A percentile compares a stretch with the other conserved stretches of the same genome.
These are phyloP conservation scores for Gambelia wislizenii DNA, from an alignment of 2,797 vertebrate genomes.

Conservation along the genomic window DNA sequence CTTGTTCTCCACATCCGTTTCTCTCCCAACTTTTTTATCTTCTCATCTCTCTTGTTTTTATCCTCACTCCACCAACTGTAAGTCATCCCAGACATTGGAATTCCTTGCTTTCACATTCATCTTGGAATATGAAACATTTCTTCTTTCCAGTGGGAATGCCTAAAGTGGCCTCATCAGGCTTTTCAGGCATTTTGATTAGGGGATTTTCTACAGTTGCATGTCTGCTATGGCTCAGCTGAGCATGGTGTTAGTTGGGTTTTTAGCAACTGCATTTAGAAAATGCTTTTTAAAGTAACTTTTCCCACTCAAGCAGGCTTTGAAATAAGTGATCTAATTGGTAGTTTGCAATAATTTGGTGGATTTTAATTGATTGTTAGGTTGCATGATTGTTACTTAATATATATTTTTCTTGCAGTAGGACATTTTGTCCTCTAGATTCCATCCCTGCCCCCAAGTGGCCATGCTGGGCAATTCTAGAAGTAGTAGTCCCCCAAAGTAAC, in stretches of 20 bases:
- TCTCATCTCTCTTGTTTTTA: neutral
- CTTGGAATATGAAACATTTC: neutral
- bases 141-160: neutral
- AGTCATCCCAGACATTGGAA: neutral
- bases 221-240: neutral
- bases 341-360: neutral
- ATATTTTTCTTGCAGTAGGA: neutral
- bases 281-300: neutral
- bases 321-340: neutral
- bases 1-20: too few species aligned
- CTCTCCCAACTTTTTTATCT: neutral
- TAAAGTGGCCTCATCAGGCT: neutral
- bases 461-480: too few species aligned
- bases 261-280: neutral
- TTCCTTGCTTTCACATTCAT: neutral
- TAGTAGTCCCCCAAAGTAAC: too few species aligned
- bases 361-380: neutral
- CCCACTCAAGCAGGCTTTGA: neutral
- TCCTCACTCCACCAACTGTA: neutral
- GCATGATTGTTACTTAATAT: neutral
- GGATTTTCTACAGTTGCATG: neutral
- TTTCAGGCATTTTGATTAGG: neutral
- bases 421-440: neutral
- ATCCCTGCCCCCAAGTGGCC: too few species aligned
- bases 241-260: neutral